These are phyloP conservation scores for Norana najaformis DNA, from an alignment of 2,888 invertebrate species.

Conservation along the genomic window DNA sequence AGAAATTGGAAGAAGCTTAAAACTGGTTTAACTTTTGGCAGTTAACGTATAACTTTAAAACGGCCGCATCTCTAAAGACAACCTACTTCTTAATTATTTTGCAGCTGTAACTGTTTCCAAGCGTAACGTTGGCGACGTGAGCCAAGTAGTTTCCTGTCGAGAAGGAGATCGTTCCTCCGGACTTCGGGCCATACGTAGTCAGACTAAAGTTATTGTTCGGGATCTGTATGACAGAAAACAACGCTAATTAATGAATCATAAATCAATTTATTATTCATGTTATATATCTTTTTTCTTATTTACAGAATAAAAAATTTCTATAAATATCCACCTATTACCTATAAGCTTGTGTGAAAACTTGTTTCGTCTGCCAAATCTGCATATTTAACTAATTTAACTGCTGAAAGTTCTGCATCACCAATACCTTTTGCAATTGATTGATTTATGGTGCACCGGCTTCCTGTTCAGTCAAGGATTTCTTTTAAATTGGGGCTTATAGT, in stretches of 20 bases:
- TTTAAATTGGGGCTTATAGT: no score
- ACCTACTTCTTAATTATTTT: background rate
- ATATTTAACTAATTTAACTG: no score
- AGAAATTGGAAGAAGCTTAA: no score
- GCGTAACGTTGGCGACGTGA: background rate
- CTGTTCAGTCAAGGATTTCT: no score
- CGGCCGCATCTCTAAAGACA: background rate
- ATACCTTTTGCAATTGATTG: no score
- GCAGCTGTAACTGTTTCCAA: background rate
- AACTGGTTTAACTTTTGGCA: background rate
- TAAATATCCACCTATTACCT: no score
- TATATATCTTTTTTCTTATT: background rate
- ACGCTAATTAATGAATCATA: background rate
- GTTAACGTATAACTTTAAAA: background rate
- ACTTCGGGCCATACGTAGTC: background rate
- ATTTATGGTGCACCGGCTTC: no score
- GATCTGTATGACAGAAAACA: background rate
- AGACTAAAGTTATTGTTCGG: background rate
- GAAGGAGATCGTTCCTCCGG: background rate
- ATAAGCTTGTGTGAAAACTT: no score
- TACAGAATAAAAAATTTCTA: background rate
- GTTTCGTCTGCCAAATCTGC: no score
- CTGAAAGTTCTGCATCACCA: no score
- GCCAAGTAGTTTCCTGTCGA: background rate
- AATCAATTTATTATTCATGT: background rate